Percentiles rank a stretch among this genome's conserved stretches.
Evolutionary conservation across 2,888 invertebrate species (phyloP).

Genomic region (Carcina quercana): DNA sequence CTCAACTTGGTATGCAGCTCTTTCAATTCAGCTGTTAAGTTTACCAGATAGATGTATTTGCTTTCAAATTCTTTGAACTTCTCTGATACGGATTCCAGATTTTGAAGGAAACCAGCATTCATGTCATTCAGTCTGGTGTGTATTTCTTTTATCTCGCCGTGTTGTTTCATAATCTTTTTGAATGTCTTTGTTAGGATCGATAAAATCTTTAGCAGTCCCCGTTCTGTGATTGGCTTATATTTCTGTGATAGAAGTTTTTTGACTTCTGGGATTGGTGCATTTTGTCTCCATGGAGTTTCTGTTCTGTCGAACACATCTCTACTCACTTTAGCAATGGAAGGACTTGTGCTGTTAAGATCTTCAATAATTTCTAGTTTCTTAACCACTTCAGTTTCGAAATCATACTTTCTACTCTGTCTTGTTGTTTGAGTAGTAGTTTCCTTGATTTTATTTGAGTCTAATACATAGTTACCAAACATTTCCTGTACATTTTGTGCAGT

Average conservation of each 20-base stretch:
- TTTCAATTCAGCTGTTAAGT: constrained; percentile 38
- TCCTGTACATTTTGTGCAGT: no score
- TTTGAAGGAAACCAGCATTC: constrained; percentile 40
- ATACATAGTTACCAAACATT: no score
- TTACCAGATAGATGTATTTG: constrained; percentile 40
- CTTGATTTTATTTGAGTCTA: no score
- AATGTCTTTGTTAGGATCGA: constrained; percentile 57
- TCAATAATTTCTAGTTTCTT: constrained; percentile 34
- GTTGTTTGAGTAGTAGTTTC: no score
- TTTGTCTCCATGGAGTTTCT: constrained; percentile 40
- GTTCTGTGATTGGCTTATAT: constrained; percentile 46
- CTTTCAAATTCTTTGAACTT: constrained; percentile 49
- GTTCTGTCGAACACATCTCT: constrained; percentile 38
- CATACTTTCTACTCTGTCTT: constrained; percentile 39
- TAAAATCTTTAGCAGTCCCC: constrained; percentile 51
- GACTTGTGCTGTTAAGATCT: constrained; percentile 25
- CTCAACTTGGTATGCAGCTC: constrained; percentile 31
- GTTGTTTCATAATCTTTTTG: constrained; percentile 58
- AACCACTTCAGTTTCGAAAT: constrained; percentile 27
- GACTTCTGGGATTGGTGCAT: constrained; percentile 25
- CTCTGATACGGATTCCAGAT: constrained; percentile 24
- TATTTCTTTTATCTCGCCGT: constrained; percentile 47
- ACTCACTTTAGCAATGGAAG: constrained; percentile 18
- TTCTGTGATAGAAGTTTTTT: no score
- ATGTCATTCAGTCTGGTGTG: constrained; percentile 35